phyloP scores from a whole-genome alignment of 2,888 invertebrate species.

The Fragum whitleyi region DNA sequence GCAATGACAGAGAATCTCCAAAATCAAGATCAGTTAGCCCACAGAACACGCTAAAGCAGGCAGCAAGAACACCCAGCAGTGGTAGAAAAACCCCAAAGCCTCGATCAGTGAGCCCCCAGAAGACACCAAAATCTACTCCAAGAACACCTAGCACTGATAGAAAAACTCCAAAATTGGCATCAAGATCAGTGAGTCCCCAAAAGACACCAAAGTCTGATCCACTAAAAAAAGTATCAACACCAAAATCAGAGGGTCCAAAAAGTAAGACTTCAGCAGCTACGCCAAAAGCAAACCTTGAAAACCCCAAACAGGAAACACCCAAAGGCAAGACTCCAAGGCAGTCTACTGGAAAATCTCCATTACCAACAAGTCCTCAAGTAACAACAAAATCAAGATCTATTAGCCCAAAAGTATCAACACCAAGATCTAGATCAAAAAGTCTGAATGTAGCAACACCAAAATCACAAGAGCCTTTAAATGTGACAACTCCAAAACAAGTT shows the following conservation, averaged over 20 bases:
- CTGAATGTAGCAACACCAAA: slow-evolving; percentile 52
- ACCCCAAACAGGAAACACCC: no score
- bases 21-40: slow-evolving; percentile 38
- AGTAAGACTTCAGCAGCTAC: not conserved
- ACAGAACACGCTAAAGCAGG: slow-evolving; percentile 47
- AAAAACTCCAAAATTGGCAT: not conserved
- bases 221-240: no score
- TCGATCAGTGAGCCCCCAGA: slow-evolving; percentile 3
- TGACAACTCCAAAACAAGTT: slow-evolving; percentile 18
- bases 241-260: no score
- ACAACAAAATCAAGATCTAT: slow-evolving; percentile 17
- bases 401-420: slow-evolving; percentile 46
- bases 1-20: slow-evolving; percentile 4
- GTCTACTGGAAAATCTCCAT: slow-evolving; percentile 11
- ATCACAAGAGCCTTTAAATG: slow-evolving; percentile 45
- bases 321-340: no score
- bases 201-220: not conserved
- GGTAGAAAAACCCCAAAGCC: slow-evolving; percentile 34
- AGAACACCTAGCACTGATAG: no score
- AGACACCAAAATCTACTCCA: no score
- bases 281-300: not conserved
- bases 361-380: slow-evolving; percentile 16
- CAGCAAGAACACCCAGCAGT: slow-evolving; percentile 33
- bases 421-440: slow-evolving; percentile 45
- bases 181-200: slow-evolving; percentile 28